Evolutionary conservation across 2,888 invertebrate genomes (phyloP).

Genomic region (Drosophila dives): DNA sequence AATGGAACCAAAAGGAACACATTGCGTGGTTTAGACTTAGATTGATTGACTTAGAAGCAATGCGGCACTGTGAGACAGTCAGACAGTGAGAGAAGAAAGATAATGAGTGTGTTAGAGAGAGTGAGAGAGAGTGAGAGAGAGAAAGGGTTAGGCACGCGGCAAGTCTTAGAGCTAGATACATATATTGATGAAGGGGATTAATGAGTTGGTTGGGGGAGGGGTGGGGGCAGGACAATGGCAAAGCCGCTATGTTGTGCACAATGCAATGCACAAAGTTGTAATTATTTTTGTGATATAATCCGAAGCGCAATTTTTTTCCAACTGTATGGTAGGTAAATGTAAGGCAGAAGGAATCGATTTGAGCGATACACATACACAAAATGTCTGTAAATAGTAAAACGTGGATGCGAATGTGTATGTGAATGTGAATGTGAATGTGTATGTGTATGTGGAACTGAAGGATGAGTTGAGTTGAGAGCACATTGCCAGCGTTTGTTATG

Average conservation of each 20-base stretch:
- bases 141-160: neutral
- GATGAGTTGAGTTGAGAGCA: constrained; percentile 23
- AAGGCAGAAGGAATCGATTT: constrained; percentile 32
- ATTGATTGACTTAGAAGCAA: constrained; percentile 50
- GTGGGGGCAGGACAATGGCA: neutral
- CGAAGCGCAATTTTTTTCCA: constrained; percentile 78
- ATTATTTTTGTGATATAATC: constrained; percentile 80
- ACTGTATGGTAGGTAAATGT: constrained; percentile 68
- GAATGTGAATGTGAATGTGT: neutral
- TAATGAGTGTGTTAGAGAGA: neutral
- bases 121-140: constrained; percentile 1
- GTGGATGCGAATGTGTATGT: neutral
- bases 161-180: constrained; percentile 8
- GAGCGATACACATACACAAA: constrained; percentile 28
- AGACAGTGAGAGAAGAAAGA: constrained; percentile 8
- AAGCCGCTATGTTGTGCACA: constrained; percentile 37
- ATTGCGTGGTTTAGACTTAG: constrained; percentile 54
- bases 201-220: neutral
- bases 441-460: constrained; percentile 1
- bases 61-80: constrained; percentile 12
- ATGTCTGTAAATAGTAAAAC: constrained; percentile 61
- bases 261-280: constrained; percentile 63
- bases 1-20: constrained; percentile 68
- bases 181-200: neutral
- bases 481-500: constrained; percentile 67